phyloP scores from a whole-genome alignment of 2,113 vertebrate species.

The Ammospiza caudacuta region DNA sequence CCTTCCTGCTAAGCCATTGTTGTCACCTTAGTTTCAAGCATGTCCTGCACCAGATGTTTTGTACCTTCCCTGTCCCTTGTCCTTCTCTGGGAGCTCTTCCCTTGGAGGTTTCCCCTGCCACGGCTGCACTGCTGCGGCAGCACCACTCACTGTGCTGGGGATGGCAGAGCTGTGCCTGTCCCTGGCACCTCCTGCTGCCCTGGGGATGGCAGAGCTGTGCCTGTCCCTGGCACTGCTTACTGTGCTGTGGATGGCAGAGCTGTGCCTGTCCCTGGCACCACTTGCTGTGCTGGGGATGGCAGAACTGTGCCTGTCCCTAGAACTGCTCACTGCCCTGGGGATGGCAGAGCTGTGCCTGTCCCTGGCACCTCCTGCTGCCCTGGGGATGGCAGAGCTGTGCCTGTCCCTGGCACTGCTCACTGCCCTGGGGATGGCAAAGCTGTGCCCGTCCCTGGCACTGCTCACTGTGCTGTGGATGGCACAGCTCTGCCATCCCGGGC shows the following conservation, averaged over 20 bases:
- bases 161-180: not conserved
- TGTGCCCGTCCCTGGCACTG: too few species aligned
- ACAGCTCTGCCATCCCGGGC: not conserved
- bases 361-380: rapidly evolving
- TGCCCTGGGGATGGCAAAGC: rapidly evolving
- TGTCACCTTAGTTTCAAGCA: not conserved
- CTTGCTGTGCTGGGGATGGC: too few species aligned
- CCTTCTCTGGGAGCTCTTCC: not conserved
- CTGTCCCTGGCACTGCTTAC: too few species aligned
- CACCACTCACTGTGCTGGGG: rapidly evolving
- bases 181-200: rapidly evolving
- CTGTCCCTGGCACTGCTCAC: rapidly evolving
- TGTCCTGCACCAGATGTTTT: not conserved
- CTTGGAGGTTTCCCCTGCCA: rapidly evolving
- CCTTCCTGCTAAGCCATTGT: not conserved
- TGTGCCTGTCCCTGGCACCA: too few species aligned
- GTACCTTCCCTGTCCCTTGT: not conserved
- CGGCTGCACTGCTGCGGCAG: rapidly evolving
- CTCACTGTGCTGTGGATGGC: rapidly evolving
- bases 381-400: too few species aligned
- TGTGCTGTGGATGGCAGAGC: not conserved
- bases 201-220: too few species aligned
- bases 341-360: not conserved
- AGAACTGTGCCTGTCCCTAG: too few species aligned
- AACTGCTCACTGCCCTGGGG: rapidly evolving